Conservation (phyloP, 2,797 vertebrate species). For the Ara ararauna region DNA sequence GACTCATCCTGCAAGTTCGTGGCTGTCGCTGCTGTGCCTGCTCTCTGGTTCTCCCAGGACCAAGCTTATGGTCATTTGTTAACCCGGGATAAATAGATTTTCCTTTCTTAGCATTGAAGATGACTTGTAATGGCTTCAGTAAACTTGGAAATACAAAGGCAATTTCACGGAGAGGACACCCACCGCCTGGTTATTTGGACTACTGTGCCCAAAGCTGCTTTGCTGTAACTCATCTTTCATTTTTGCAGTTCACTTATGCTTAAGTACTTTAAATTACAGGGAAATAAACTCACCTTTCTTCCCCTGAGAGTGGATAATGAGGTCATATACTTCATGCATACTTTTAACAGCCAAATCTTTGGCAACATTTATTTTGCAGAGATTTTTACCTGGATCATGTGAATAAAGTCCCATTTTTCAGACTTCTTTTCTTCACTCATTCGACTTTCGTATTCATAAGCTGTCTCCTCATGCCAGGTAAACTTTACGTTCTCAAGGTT, state of each 20-base stretch:
- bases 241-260: slow-evolving; percentile 38
- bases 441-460: slow-evolving; percentile 87
- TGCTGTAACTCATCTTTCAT: slow-evolving; percentile 17
- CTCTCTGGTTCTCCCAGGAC: background rate
- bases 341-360: slow-evolving; percentile 1
- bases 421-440: slow-evolving; percentile 78
- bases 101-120: background rate
- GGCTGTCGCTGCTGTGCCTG: background rate
- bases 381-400: slow-evolving; percentile 92
- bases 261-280: slow-evolving; percentile 44
- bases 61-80: background rate
- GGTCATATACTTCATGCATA: slow-evolving; percentile 12
- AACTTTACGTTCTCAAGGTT: slow-evolving; percentile 86
- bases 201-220: slow-evolving; percentile 31
- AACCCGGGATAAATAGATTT: background rate
- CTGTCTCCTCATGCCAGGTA: slow-evolving; percentile 89
- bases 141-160: slow-evolving; percentile 15
- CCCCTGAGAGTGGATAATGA: slow-evolving; percentile 26
- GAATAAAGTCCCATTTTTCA: slow-evolving; percentile 92
- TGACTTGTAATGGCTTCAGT: background rate
- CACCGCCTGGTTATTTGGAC: slow-evolving; percentile 47
- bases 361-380: slow-evolving; percentile 26
- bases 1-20: background rate
- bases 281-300: slow-evolving; percentile 50
- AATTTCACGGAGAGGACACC: slow-evolving; percentile 18